These are phyloP conservation scores for Zapus hudsonius DNA, from an alignment of 2,113 vertebrate genomes.

Conservation along the genomic window DNA sequence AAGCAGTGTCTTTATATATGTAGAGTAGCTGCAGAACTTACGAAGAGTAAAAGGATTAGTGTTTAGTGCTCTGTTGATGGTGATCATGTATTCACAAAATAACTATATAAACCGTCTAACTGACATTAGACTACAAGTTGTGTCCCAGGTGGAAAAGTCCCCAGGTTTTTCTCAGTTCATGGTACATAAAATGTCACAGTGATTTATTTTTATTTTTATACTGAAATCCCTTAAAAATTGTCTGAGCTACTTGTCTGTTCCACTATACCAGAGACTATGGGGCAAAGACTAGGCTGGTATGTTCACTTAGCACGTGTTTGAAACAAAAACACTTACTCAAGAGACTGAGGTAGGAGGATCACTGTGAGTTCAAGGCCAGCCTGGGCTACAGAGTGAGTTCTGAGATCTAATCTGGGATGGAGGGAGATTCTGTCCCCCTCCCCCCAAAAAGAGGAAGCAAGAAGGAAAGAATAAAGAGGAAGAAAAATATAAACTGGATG, in stretches of 20 bases:
- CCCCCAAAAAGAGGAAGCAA: too few species aligned
- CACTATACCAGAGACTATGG: not conserved
- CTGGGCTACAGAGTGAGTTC: too few species aligned
- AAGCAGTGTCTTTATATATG: not conserved
- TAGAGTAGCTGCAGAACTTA: not conserved
- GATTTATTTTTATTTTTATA: not conserved
- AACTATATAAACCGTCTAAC: not conserved
- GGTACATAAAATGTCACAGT: not conserved
- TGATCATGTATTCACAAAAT: not conserved
- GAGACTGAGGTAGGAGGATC: too few species aligned
- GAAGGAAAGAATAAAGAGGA: too few species aligned
- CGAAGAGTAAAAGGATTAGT: too few species aligned
- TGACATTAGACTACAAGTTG: not conserved
- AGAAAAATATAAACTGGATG: not conserved
- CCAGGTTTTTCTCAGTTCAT: not conserved
- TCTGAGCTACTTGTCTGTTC: not conserved
- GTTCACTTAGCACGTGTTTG: not conserved
- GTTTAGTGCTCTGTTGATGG: not conserved
- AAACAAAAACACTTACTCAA: not conserved
- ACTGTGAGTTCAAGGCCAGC: too few species aligned
- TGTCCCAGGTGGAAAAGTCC: not conserved
- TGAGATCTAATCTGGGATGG: too few species aligned
- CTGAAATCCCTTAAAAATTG: not conserved
- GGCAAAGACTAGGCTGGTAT: not conserved
- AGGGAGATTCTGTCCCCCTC: too few species aligned